Base-by-base conservation (phyloP, 1,140 invertebrate species). In the Thaumetopoea pityocampa region DNA sequence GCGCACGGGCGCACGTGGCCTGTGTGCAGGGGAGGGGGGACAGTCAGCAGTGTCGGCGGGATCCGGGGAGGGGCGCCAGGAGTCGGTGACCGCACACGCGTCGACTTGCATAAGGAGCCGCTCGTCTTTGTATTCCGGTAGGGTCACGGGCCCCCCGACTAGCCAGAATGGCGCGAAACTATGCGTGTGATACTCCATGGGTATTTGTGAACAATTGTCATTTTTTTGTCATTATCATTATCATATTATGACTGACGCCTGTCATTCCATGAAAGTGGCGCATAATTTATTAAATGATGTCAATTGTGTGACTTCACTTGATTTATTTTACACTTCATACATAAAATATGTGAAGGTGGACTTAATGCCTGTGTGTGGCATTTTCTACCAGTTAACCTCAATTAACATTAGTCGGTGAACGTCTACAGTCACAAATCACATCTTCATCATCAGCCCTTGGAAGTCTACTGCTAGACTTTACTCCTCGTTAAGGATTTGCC, bases 31-130 rank as follows among this genome's bases (percentile, higher is more conserved):
- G 14, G 42, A 22, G 22, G 28, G 16, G 49, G 27, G n/a, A n/a
- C n/a, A n/a, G n/a, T n/a, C n/a, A 9, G 27, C 15, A 34, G 36
- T 5, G 28, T 24, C 9, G 46, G 29, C 37, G 36, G 40, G 50
- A 23, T 30, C 45, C 35, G 32, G 38, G 40, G 33, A 28, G 50
- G 33, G 41, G 35, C 8, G 22, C 11, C 27, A 19, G 65, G 62
- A 67, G 76, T 76, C 78, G 73, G 43, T 78, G 74, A 80, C 78
- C 78, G 72, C 52, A 45, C 54, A 41, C 38, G 56, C 53, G 64
- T 63, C 61, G 68, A 44, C 71, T 73, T 74, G 72, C 72, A 71
- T 78, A 77, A 72, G 72, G 64, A 72, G 60, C 56, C 58, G 60
- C 41, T 40, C 32, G 54, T 47, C 57, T 78, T 78, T 74, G 62